phyloP scores from a whole-genome alignment of 2,113 vertebrate species.

The Numenius arquata region DNA sequence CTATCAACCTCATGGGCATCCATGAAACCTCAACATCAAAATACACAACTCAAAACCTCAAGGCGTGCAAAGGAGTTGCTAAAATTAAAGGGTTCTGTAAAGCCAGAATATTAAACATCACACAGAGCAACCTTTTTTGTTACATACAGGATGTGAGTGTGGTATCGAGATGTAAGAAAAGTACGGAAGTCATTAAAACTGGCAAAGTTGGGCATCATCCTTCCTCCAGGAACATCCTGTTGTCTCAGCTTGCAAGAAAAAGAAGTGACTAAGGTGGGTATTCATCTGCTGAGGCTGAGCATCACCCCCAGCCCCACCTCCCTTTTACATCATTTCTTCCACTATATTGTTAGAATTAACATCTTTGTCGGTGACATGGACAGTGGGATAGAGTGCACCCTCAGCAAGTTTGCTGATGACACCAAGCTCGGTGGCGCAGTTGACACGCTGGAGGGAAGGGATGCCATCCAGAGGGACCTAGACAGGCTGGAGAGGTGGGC shows the following conservation, averaged over 20 bases:
- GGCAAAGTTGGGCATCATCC: background rate
- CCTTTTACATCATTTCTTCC: background rate
- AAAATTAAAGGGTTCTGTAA: background rate
- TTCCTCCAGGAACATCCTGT: background rate
- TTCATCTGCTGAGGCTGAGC: background rate
- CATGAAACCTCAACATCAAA: background rate
- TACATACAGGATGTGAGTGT: background rate
- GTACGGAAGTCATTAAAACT: background rate
- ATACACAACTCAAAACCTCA: background rate
- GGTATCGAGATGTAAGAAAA: background rate
- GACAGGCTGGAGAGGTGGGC: no score
- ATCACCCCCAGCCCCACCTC: background rate
- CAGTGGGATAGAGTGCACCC: no score
- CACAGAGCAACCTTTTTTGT: background rate
- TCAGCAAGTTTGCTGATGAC: no score
- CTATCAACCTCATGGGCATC: background rate
- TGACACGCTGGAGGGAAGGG: no score
- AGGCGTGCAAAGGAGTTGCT: background rate
- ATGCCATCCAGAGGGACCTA: no score
- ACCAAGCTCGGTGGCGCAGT: no score
- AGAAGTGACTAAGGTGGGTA: rapidly evolving
- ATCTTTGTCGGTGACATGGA: no score
- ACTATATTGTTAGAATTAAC: background rate
- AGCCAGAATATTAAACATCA: background rate
- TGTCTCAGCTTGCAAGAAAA: background rate